Conservation (phyloP, 2,888 invertebrate genomes). For the Brassicogethes aeneus region DNA sequence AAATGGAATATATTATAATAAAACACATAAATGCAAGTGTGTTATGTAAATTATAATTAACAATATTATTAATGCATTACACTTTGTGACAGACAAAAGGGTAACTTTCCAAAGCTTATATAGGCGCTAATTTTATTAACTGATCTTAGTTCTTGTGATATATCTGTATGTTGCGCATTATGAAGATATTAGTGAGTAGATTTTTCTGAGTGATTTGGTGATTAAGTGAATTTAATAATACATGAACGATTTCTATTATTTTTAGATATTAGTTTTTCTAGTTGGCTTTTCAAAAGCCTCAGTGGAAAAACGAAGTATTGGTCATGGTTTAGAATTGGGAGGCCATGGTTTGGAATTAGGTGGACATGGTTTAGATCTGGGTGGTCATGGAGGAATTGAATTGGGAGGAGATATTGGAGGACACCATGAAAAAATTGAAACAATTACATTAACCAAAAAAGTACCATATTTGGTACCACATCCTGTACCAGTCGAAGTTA, state of each 20-base stretch:
- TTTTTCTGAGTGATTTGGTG: too few relatives aligned
- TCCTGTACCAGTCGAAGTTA: constrained; percentile 44
- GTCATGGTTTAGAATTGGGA: neutral
- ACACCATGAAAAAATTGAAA: constrained; percentile 16
- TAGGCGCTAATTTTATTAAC: neutral
- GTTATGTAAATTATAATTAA: neutral
- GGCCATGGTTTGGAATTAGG: neutral
- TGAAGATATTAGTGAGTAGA: neutral
- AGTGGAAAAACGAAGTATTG: too few relatives aligned
- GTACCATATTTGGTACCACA: constrained; percentile 42
- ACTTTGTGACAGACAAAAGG: neutral
- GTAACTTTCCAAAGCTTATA: neutral
- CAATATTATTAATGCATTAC: neutral
- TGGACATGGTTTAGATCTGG: neutral
- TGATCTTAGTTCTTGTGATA: neutral
- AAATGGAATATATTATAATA: too few relatives aligned
- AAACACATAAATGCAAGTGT: neutral
- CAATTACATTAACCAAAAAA: constrained; percentile 27
- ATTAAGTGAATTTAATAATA: neutral
- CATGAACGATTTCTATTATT: too few relatives aligned
- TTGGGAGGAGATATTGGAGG: neutral
- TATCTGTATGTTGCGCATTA: neutral
- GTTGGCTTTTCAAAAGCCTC: too few relatives aligned
- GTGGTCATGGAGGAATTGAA: neutral
- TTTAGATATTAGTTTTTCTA: too few relatives aligned